These are phyloP conservation scores for Mugil cephalus DNA, from an alignment of 2,113 vertebrate species.

Conservation along the genomic window DNA sequence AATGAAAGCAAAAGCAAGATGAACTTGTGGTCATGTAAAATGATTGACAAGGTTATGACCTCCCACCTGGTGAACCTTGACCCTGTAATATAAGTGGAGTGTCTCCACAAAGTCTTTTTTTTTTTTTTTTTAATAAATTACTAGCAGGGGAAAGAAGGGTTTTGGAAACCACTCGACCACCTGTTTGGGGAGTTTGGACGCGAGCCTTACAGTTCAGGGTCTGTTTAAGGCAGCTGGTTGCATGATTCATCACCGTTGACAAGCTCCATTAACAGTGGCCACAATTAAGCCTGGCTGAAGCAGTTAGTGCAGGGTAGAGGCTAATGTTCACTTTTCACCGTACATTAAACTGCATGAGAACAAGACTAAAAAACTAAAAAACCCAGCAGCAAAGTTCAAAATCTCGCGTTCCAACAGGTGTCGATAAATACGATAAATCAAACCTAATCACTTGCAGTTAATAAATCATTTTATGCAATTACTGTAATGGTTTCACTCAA, in stretches of 20 bases:
- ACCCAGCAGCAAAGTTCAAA: background rate
- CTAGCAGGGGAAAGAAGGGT: background rate
- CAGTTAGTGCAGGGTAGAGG: background rate
- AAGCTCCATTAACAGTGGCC: background rate
- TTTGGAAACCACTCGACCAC: conserved; percentile 38
- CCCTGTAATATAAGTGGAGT: conserved; percentile 33
- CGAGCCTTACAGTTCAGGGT: conserved; percentile 8
- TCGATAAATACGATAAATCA: no score
- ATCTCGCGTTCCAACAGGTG: no score
- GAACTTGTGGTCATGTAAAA: background rate
- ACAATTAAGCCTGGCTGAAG: background rate
- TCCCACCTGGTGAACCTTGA: conserved; percentile 32
- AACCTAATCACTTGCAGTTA: no score
- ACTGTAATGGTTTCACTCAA: no score
- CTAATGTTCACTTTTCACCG: background rate
- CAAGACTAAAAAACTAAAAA: no score
- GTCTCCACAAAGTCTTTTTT: background rate
- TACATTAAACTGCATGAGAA: background rate
- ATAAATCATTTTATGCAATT: no score
- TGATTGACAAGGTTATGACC: background rate
- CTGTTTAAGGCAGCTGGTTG: conserved; percentile 49
- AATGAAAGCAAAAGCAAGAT: background rate
- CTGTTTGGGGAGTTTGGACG: conserved; percentile 45
- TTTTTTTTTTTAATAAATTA: background rate
- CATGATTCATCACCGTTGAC: conserved; percentile 7